Base-by-base conservation (phyloP, 2,888 invertebrate genomes). In the Empis livida region DNA sequence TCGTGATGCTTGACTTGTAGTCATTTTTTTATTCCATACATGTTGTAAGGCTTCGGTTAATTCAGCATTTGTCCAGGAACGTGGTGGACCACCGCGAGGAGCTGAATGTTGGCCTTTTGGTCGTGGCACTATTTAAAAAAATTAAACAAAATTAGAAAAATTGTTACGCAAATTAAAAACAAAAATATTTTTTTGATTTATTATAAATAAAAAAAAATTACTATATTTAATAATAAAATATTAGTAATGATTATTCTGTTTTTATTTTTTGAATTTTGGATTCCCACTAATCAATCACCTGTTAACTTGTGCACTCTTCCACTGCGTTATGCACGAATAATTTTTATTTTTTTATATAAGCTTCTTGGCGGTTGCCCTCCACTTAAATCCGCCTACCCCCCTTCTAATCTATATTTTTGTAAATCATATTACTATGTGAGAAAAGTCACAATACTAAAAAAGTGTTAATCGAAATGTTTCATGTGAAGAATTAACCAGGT, bases 1-100 rank as follows among this genome's bases (percentile, higher is more conserved):
- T 53, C 91, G 72, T 20, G 89, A 90, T 10, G 91, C 91, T 68
- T 91, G 89, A 61, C 89, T 89, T 41, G 91, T 91, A 53, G 91
- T 91, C 89, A 91, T 91, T 66, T 89, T 90, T 64, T 91, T 90
- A 70, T 90, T 90, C 91, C 91, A 91, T n/a, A 91, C 91, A 69
- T 90, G 89, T 61, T 89, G 89, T 45, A 91, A 75, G 2, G 91
- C 91, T 70, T 90, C 87, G 45, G 91, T 91, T 45, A 91, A 74
- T 62, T 91, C 91, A 35, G 87, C 87, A 71, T 91, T 91, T 52
- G 90, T 91, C 91, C 91, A 91, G 2, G 91, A 91, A 46, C 91
- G 76, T 1, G 91, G 91, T 11, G 91, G 91, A 11, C 91, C 91
- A 20, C 91, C 90, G 55, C 91, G 75, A 20, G 90, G 90, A 37